phyloP scores from a whole-genome alignment of 2,113 vertebrate species.

The Eurystomus gularis region DNA sequence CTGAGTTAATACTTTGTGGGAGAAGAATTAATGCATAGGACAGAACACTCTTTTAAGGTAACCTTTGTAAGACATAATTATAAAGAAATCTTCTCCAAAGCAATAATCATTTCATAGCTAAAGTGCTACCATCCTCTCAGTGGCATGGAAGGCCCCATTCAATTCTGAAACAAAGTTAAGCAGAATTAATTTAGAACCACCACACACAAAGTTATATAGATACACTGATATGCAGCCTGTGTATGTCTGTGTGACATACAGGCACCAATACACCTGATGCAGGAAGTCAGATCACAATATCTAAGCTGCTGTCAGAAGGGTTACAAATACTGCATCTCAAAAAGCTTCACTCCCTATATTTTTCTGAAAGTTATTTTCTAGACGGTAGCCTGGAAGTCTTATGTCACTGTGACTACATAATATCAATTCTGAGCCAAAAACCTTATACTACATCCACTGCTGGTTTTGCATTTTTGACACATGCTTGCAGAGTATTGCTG shows the following conservation, averaged over 20 bases:
- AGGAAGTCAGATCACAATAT: neutral
- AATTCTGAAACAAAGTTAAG: neutral
- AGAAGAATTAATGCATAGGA: neutral
- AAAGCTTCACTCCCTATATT: accelerated
- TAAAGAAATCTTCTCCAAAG: neutral
- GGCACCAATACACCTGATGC: neutral
- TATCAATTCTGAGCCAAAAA: neutral
- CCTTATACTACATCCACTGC: neutral
- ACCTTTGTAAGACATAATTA: neutral
- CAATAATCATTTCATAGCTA: neutral
- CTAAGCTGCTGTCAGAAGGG: neutral
- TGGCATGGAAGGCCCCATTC: neutral
- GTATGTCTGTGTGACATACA: neutral
- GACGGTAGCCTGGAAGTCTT: neutral
- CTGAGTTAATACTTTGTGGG: neutral
- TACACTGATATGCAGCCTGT: neutral
- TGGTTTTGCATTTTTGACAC: neutral
- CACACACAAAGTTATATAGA: neutral
- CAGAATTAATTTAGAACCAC: neutral
- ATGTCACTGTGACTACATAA: neutral
- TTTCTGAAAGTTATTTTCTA: neutral
- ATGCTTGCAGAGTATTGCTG: neutral
- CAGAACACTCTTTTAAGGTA: neutral
- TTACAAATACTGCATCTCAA: neutral
- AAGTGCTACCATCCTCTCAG: neutral